These are phyloP conservation scores for Parelbella ahira DNA, from an alignment of 2,888 invertebrate genomes.

Conservation along the genomic window DNA sequence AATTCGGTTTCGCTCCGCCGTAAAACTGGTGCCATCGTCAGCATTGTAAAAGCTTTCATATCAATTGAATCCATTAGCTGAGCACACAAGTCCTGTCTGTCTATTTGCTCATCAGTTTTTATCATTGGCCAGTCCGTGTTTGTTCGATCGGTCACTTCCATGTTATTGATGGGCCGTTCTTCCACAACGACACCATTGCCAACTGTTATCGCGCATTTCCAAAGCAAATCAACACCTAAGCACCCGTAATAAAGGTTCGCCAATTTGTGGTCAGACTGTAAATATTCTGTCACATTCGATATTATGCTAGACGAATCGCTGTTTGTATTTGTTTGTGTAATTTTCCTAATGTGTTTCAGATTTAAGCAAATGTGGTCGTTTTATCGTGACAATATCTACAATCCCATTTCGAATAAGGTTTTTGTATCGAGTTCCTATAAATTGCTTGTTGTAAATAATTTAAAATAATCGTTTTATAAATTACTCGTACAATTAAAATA, in stretches of 20 bases:
- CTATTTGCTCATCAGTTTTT: slow-evolving; percentile 80
- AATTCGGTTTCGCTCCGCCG: slow-evolving; percentile 60
- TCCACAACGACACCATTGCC: slow-evolving; percentile 46
- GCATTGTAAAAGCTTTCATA: slow-evolving; percentile 79
- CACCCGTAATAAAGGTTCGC: slow-evolving; percentile 17
- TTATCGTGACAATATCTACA: no score
- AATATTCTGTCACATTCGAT: slow-evolving; percentile 1
- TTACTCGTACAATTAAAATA: no score
- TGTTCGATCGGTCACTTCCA: slow-evolving; percentile 75
- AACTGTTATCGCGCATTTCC: slow-evolving; percentile 32
- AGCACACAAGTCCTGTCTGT: slow-evolving; percentile 75
- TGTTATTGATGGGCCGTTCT: slow-evolving; percentile 73
- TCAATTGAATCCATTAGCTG: slow-evolving; percentile 81
- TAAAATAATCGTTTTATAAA: no score
- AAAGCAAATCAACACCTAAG: slow-evolving; percentile 22
- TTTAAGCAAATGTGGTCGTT: neutral
- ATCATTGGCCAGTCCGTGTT: slow-evolving; percentile 76
- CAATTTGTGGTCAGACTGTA: slow-evolving; percentile 8
- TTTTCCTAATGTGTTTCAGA: slow-evolving; percentile 34
- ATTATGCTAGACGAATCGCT: slow-evolving; percentile 3
- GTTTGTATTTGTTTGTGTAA: slow-evolving; percentile 35
- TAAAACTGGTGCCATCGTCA: slow-evolving; percentile 57
- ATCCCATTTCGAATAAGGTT: no score
- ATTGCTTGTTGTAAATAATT: no score
- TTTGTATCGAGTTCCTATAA: no score